These are phyloP conservation scores for Drosophila albomicans DNA, from an alignment of 1,140 invertebrate genomes.

Conservation along the genomic window DNA sequence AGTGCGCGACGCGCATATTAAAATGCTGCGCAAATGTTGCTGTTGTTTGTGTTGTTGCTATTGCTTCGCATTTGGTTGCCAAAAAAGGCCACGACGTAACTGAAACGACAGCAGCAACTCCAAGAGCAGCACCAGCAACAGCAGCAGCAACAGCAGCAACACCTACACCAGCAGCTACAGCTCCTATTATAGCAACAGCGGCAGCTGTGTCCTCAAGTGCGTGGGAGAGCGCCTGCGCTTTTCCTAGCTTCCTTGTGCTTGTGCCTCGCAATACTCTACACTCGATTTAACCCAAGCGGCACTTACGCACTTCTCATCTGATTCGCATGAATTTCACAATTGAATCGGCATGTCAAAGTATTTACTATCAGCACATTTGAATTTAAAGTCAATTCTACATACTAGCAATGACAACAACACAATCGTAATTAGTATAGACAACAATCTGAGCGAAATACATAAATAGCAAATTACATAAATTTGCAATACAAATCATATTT, in stretches of 20 bases:
- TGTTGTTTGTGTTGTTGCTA: slow-evolving; percentile 33
- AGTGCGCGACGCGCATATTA: slow-evolving; percentile 47
- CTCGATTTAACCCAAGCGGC: neutral
- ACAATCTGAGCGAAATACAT: too few species aligned
- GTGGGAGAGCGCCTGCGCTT: slow-evolving; percentile 51
- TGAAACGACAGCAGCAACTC: slow-evolving; percentile 4
- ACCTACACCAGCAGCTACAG: slow-evolving; percentile 17
- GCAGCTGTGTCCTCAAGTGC: slow-evolving; percentile 37
- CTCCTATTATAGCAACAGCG: slow-evolving; percentile 16
- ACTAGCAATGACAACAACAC: too few species aligned
- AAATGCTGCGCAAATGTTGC: slow-evolving; percentile 53
- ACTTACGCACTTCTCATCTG: too few species aligned
- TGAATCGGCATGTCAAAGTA: too few species aligned
- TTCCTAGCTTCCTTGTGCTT: slow-evolving; percentile 29
- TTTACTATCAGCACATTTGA: too few species aligned
- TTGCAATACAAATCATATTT: too few species aligned
- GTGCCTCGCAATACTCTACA: slow-evolving; percentile 8
- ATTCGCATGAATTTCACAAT: too few species aligned
- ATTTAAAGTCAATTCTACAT: too few species aligned
- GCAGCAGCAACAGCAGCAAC: slow-evolving; percentile 19
- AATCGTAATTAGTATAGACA: too few species aligned
- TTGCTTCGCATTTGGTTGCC: slow-evolving; percentile 36
- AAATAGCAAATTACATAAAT: too few species aligned
- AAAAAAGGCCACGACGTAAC: slow-evolving; percentile 44
- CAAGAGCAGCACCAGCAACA: slow-evolving; percentile 7